These are phyloP conservation scores for Sciaenops ocellatus DNA, from an alignment of 2,797 vertebrate species.

Conservation along the genomic window DNA sequence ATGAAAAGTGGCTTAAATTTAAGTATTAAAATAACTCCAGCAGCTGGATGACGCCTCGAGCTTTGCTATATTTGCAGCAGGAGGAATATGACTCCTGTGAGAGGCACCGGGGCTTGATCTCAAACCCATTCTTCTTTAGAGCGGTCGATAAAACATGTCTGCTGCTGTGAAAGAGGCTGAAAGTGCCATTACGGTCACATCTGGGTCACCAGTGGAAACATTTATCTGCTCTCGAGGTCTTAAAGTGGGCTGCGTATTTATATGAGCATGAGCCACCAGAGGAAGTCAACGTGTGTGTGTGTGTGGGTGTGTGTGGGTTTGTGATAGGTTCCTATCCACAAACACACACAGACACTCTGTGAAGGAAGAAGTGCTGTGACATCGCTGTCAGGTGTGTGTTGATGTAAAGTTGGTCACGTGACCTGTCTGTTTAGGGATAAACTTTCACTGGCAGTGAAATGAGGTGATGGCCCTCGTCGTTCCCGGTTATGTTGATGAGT, in stretches of 20 bases:
- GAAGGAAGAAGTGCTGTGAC: background rate
- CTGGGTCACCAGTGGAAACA: background rate
- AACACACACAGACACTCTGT: no score
- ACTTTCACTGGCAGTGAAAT: no score
- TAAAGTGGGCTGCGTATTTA: background rate
- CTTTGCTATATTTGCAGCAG: background rate
- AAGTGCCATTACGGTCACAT: background rate
- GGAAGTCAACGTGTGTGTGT: background rate
- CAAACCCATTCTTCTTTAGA: background rate
- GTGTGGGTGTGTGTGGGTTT: background rate
- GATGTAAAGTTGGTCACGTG: background rate
- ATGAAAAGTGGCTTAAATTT: background rate
- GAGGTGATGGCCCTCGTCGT: no score
- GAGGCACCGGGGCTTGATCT: no score
- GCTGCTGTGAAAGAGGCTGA: background rate
- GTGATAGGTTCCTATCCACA: background rate
- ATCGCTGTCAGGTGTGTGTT: background rate
- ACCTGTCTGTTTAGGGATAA: background rate
- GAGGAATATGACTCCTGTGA: background rate
- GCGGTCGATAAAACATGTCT: no score
- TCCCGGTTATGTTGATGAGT: no score
- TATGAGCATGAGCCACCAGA: background rate
- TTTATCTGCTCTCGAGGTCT: background rate
- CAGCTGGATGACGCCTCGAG: background rate
- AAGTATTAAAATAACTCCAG: conserved; percentile 3